Evolutionary conservation across 2,888 invertebrate species (phyloP).

Genomic region (Drosophila rellima): DNA sequence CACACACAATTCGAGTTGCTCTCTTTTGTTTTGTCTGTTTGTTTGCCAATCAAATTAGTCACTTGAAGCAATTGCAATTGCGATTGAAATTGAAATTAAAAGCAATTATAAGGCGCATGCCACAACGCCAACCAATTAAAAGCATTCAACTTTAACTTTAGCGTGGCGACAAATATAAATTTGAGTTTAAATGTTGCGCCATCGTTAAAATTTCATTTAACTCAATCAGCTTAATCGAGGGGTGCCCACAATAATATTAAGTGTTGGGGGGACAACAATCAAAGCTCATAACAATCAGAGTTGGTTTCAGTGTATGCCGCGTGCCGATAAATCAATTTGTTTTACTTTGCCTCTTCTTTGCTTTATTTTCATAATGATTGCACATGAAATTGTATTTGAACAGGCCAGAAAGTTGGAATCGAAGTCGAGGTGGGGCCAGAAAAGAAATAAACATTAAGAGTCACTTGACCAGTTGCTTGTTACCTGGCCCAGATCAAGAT

Average conservation of each 20-base stretch:
- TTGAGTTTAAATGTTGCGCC: slow-evolving; percentile 69
- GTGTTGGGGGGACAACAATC: slow-evolving; percentile 39
- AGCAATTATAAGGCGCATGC: slow-evolving; percentile 48
- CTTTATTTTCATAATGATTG: slow-evolving; percentile 65
- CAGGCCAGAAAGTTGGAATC: slow-evolving; percentile 47
- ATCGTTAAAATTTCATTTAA: slow-evolving; percentile 75
- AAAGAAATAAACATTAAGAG: background rate
- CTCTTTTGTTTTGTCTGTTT: slow-evolving; percentile 35
- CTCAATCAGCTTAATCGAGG: slow-evolving; percentile 59
- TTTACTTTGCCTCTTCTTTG: slow-evolving; percentile 43
- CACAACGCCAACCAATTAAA: slow-evolving; percentile 67
- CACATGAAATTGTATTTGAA: slow-evolving; percentile 68
- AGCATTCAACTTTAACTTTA: slow-evolving; percentile 63
- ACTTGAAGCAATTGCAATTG: slow-evolving; percentile 61
- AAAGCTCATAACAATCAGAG: slow-evolving; percentile 63
- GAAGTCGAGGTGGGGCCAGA: background rate
- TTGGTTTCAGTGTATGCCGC: slow-evolving; percentile 60
- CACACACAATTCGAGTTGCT: slow-evolving; percentile 39
- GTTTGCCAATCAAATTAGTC: slow-evolving; percentile 77
- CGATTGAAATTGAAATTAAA: slow-evolving; percentile 42
- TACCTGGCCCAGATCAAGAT: slow-evolving; percentile 45
- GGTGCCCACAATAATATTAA: slow-evolving; percentile 6
- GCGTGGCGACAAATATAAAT: slow-evolving; percentile 63
- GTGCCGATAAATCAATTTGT: slow-evolving; percentile 79
- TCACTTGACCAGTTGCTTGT: slow-evolving; percentile 34